Conservation (phyloP, 2,797 vertebrate genomes). For the Sebastes oblongus region DNA sequence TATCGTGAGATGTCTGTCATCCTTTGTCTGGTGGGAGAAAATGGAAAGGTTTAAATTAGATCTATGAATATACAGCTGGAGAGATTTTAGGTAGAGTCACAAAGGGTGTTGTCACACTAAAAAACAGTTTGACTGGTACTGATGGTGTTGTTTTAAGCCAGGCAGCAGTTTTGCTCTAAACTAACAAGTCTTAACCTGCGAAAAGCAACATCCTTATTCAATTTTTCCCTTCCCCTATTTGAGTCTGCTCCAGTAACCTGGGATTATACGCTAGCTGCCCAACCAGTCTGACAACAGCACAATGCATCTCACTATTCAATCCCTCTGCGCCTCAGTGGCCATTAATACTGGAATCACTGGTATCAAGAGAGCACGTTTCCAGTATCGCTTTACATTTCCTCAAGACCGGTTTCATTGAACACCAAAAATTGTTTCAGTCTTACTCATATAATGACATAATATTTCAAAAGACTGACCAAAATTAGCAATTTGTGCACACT, state of each 20-base stretch:
- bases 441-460: fast-evolving
- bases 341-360: constrained; percentile 15
- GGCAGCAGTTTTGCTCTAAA: background rate
- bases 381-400: constrained; percentile 14
- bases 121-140: background rate
- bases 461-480: background rate
- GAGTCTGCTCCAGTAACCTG: background rate
- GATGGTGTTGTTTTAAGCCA: background rate
- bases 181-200: background rate
- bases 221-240: background rate
- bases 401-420: background rate
- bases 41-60: background rate
- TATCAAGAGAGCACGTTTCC: background rate
- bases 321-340: background rate
- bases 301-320: constrained; percentile 10
- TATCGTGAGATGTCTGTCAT: constrained; percentile 84
- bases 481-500: background rate
- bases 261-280: constrained; percentile 20
- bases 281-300: constrained; percentile 68
- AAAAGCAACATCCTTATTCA: constrained; percentile 16
- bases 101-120: constrained; percentile 1
- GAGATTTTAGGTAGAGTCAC: background rate
- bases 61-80: background rate
- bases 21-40: constrained; percentile 4
- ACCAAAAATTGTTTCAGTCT: background rate